Conservation (phyloP, 2,113 vertebrate genomes). For the Pipra filicauda region DNA sequence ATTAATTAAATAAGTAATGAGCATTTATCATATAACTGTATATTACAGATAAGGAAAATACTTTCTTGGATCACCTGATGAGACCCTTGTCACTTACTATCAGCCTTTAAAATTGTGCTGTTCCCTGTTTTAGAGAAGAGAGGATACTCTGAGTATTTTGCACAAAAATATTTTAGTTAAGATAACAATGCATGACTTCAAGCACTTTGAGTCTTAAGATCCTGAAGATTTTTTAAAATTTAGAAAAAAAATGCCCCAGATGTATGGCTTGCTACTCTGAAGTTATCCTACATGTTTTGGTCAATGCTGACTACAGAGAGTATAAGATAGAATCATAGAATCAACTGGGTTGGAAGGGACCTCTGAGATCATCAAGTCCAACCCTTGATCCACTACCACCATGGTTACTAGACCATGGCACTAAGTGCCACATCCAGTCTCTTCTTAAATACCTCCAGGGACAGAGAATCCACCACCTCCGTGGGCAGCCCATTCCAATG, state of each 20-base stretch:
- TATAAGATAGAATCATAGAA: neutral
- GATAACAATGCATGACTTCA: neutral
- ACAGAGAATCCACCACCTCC: no score
- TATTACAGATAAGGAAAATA: neutral
- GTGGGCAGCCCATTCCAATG: no score
- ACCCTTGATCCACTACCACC: no score
- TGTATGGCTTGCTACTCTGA: neutral
- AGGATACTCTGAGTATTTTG: neutral
- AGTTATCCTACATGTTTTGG: neutral
- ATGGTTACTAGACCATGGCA: no score
- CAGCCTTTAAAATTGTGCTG: neutral
- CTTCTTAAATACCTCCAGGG: no score
- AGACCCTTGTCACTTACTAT: neutral
- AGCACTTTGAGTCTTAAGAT: neutral
- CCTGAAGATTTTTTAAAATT: neutral
- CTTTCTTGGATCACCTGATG: neutral
- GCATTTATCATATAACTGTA: neutral
- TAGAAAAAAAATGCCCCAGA: neutral
- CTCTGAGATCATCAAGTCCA: no score
- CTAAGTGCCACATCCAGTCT: no score
- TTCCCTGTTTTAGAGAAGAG: neutral
- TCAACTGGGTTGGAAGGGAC: no score
- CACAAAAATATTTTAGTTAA: neutral
- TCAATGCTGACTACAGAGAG: neutral
- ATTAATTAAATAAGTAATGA: neutral